Evolutionary conservation across 1,140 invertebrate species (phyloP).

Genomic region (Drosophila pseudoananassae): DNA sequence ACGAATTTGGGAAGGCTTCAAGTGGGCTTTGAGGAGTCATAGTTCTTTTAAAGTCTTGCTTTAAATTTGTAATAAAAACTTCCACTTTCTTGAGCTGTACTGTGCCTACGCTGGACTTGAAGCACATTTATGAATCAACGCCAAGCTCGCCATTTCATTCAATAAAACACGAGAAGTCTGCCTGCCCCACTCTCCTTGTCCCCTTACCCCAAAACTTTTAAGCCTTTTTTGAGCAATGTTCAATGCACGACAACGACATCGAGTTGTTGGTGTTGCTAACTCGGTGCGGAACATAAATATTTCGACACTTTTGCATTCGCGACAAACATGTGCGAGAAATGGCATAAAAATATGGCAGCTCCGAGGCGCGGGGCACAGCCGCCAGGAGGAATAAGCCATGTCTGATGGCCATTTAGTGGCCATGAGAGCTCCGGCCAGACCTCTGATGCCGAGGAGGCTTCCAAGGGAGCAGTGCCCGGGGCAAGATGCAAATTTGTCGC

Average conservation of each 20-base stretch:
- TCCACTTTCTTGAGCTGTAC: background rate
- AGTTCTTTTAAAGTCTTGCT: background rate
- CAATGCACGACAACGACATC: conserved; percentile 68
- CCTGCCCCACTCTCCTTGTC: background rate
- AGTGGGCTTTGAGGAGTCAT: background rate
- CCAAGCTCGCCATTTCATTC: conserved; percentile 78
- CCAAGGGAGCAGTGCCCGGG: background rate
- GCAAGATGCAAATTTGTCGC: conserved; percentile 66
- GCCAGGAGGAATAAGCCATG: conserved; percentile 13
- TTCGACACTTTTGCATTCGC: conserved; percentile 80
- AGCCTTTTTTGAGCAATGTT: conserved; percentile 71
- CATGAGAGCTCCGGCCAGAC: conserved; percentile 7
- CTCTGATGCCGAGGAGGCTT: background rate
- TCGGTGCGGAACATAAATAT: conserved; percentile 75
- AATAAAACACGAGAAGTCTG: conserved; percentile 72
- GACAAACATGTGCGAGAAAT: conserved; percentile 72
- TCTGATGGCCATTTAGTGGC: conserved; percentile 63
- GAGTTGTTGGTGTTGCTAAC: conserved; percentile 59
- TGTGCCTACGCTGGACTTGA: conserved; percentile 36
- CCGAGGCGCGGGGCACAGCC: background rate
- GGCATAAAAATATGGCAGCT: conserved; percentile 81
- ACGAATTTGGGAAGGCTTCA: background rate
- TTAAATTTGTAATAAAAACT: background rate
- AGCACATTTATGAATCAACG: conserved; percentile 81
- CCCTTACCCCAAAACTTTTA: conserved; percentile 1